These are phyloP conservation scores for Poeciliopsis gracilis DNA, from an alignment of 2,797 vertebrate genomes.

Conservation along the genomic window DNA sequence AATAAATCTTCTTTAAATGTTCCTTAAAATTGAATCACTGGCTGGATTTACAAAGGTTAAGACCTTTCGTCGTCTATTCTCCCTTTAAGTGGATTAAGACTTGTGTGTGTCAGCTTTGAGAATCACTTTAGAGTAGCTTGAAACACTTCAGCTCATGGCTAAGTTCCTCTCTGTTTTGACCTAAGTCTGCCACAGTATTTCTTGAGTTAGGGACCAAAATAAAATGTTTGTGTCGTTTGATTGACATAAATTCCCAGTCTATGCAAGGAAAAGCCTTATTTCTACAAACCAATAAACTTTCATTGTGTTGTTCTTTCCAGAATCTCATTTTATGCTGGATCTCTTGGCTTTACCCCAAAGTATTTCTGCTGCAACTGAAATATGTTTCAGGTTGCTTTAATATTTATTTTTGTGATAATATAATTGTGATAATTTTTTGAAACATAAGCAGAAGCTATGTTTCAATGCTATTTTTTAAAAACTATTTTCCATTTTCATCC, in stretches of 20 bases:
- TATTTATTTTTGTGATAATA: neutral
- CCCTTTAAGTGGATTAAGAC: constrained; percentile 5
- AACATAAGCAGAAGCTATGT: neutral
- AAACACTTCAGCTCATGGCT: neutral
- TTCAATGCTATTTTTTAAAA: neutral
- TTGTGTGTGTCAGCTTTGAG: neutral
- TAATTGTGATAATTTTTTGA: neutral
- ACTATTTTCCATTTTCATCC: neutral
- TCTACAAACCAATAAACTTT: neutral
- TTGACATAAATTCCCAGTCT: neutral
- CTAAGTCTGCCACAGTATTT: neutral
- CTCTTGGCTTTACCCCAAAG: neutral
- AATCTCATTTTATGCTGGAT: neutral
- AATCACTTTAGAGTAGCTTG: neutral
- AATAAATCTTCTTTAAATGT: neutral
- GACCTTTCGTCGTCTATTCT: neutral
- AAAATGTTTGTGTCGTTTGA: neutral
- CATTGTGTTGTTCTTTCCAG: neutral
- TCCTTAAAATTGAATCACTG: neutral
- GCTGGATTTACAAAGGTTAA: neutral
- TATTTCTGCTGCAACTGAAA: neutral
- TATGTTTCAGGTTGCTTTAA: neutral
- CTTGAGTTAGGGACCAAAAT: neutral
- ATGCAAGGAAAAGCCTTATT: neutral
- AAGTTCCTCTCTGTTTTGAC: neutral